Conservation (phyloP, 2,797 vertebrate species). For the Carapus acus region DNA sequence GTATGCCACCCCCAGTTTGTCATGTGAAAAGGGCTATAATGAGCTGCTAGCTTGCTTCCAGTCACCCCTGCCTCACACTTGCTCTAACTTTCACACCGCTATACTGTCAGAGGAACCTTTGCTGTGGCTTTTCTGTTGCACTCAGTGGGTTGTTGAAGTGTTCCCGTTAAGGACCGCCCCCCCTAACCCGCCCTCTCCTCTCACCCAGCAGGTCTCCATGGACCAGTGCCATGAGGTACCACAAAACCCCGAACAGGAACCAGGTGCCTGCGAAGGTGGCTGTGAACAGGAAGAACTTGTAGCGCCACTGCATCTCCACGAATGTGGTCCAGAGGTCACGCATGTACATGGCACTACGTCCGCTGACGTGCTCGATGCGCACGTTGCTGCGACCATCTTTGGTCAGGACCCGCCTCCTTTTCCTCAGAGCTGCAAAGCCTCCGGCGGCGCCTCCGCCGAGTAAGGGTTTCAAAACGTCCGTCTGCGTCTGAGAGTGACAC, state of each 20-base stretch:
- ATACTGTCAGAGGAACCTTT: no score
- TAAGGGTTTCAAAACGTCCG: slow-evolving; percentile 72
- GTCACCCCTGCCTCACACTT: no score
- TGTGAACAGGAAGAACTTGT: slow-evolving; percentile 76
- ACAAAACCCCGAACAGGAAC: slow-evolving; percentile 77
- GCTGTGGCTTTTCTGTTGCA: no score
- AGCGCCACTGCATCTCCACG: slow-evolving; percentile 81
- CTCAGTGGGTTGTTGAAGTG: no score
- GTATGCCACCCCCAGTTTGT: no score
- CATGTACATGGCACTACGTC: slow-evolving; percentile 82
- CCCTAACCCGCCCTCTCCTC: background rate
- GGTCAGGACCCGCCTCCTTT: slow-evolving; percentile 75
- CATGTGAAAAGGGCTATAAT: no score
- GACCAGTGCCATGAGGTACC: slow-evolving; percentile 76
- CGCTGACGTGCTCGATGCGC: slow-evolving; percentile 87
- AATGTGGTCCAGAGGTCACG: slow-evolving; percentile 90
- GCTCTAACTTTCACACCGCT: no score
- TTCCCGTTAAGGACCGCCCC: no score
- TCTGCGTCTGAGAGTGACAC: slow-evolving; percentile 77
- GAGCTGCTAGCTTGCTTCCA: no score
- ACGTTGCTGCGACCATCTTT: slow-evolving; percentile 97
- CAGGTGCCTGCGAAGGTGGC: slow-evolving; percentile 77
- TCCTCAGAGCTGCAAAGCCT: slow-evolving; percentile 56
- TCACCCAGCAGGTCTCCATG: slow-evolving; percentile 78
- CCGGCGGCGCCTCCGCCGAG: slow-evolving; percentile 51